Evolutionary conservation across 2,888 invertebrate genomes (phyloP).

Genomic region (Nemoura dubitans): DNA sequence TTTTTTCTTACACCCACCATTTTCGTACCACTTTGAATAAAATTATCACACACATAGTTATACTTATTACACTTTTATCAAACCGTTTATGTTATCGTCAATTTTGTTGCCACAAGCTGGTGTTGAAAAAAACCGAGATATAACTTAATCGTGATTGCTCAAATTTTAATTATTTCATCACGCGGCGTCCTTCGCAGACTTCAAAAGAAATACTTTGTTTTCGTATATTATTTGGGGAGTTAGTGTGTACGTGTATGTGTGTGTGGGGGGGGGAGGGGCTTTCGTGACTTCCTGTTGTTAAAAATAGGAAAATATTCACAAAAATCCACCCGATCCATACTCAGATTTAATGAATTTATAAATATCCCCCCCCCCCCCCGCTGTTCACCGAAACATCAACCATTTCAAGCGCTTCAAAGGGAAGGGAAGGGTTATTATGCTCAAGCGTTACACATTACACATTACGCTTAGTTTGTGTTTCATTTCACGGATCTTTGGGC

Average conservation of each 20-base stretch:
- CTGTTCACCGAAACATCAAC: background rate
- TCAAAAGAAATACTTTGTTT: background rate
- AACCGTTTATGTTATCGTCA: background rate
- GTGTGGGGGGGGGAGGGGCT: too few relatives aligned
- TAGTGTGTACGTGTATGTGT: background rate
- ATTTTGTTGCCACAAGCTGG: background rate
- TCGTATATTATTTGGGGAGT: too few relatives aligned
- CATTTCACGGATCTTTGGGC: background rate
- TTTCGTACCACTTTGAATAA: too few relatives aligned
- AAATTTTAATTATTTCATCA: slow-evolving; percentile 3
- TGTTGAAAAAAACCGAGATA: background rate
- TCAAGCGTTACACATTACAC: background rate
- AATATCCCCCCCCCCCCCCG: background rate
- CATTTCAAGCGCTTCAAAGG: background rate
- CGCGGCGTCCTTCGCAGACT: background rate
- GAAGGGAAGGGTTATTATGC: background rate
- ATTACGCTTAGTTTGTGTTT: background rate
- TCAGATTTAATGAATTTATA: slow-evolving; percentile 7
- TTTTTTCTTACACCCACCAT: too few relatives aligned
- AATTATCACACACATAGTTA: too few relatives aligned
- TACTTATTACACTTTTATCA: background rate
- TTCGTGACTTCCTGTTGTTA: background rate
- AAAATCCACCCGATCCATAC: background rate
- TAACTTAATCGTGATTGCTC: background rate
- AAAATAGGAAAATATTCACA: background rate